Percentiles rank a stretch among this genome's conserved stretches.
Evolutionary conservation across 2,888 invertebrate genomes (phyloP).

Genomic region (Drosophila mulleri): DNA sequence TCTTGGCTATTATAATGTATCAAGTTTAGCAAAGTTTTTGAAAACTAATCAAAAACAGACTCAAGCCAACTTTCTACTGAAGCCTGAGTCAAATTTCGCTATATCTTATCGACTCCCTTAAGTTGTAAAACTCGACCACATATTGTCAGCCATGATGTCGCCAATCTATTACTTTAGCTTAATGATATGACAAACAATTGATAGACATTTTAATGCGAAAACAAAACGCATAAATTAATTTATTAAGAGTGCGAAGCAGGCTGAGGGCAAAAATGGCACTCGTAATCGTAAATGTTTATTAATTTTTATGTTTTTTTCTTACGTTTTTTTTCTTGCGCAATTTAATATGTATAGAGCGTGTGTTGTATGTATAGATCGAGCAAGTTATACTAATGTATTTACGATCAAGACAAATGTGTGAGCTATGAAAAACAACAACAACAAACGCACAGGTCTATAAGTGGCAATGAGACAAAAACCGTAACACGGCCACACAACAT

Average conservation of each 20-base stretch:
- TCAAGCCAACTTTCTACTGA: neutral
- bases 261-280: slow-evolving; percentile 23
- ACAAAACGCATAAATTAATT: slow-evolving; percentile 75
- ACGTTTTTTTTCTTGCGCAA: slow-evolving; percentile 26
- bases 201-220: slow-evolving; percentile 67
- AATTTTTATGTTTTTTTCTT: slow-evolving; percentile 41
- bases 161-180: slow-evolving; percentile 24
- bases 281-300: slow-evolving; percentile 76
- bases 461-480: slow-evolving; percentile 75
- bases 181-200: slow-evolving; percentile 53
- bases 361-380: slow-evolving; percentile 6
- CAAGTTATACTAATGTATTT: slow-evolving; percentile 70
- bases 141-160: slow-evolving; percentile 26
- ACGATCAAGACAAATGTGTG: slow-evolving; percentile 77
- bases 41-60: neutral
- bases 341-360: slow-evolving; percentile 49
- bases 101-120: no score
- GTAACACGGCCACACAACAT: slow-evolving; percentile 78
- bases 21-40: neutral
- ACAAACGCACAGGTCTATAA: slow-evolving; percentile 50
- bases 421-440: slow-evolving; percentile 46
- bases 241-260: slow-evolving; percentile 53
- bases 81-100: neutral
- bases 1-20: no score
- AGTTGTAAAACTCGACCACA: no score